Percentiles rank a stretch among this genome's conserved stretches.
Evolutionary conservation across 1,140 invertebrate genomes (phyloP).

Genomic region (Hyles euphorbiae): DNA sequence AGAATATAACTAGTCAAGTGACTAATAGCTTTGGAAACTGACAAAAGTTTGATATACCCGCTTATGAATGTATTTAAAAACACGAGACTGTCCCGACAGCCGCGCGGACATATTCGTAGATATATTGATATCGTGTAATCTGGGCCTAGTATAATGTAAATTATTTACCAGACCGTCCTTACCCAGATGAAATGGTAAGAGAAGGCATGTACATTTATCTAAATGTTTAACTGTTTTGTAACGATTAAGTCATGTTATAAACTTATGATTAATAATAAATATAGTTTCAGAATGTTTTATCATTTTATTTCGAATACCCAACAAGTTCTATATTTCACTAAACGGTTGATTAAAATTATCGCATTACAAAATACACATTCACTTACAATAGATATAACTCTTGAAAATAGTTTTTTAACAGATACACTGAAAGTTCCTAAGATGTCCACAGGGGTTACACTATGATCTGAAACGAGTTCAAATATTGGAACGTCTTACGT

Average conservation of each 20-base stretch:
- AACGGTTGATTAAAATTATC: no score
- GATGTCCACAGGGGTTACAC: no score
- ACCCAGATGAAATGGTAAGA: slow-evolving; percentile 66
- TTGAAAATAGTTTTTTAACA: no score
- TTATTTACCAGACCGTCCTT: slow-evolving; percentile 70
- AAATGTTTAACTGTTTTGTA: slow-evolving; percentile 72
- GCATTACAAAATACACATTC: no score
- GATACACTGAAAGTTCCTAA: no score
- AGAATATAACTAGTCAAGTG: slow-evolving; percentile 46
- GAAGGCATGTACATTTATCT: slow-evolving; percentile 60
- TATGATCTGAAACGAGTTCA: no score
- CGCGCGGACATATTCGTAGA: not conserved
- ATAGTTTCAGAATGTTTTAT: slow-evolving; percentile 60
- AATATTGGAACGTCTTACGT: no score
- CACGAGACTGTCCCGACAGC: not conserved
- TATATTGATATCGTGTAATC: slow-evolving; percentile 36
- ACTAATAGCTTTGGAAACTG: slow-evolving; percentile 36
- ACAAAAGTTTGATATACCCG: slow-evolving; percentile 2
- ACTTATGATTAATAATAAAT: slow-evolving; percentile 73
- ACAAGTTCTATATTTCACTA: no score
- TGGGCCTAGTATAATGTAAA: slow-evolving; percentile 72
- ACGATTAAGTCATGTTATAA: slow-evolving; percentile 73
- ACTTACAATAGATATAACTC: no score
- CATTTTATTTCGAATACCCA: slow-evolving; percentile 26
- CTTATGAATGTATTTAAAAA: no score